phyloP scores from a whole-genome alignment of 1,140 invertebrate species.

The Sitophilus oryzae region DNA sequence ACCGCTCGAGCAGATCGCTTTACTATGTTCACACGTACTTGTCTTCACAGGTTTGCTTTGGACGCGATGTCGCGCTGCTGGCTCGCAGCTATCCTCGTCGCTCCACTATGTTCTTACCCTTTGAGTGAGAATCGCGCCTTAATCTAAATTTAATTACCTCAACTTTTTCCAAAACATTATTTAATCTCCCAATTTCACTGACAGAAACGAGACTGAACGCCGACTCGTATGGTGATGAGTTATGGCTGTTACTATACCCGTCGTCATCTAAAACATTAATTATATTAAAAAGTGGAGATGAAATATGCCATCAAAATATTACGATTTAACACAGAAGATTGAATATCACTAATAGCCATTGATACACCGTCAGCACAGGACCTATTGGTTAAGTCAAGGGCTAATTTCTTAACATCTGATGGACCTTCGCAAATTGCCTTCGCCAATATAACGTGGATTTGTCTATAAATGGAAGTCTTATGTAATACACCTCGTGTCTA shows the following conservation, averaged over 20 bases:
- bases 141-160: conserved; percentile 31
- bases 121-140: too few species aligned
- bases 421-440: conserved; percentile 48
- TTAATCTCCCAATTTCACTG: conserved; percentile 26
- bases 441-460: conserved; percentile 50
- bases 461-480: conserved; percentile 25
- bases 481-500: background rate
- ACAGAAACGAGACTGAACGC: conserved; percentile 20
- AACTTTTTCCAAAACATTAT: conserved; percentile 30
- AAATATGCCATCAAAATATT: background rate
- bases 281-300: background rate
- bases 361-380: conserved; percentile 47
- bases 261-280: conserved; percentile 1
- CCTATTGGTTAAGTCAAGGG: conserved; percentile 45
- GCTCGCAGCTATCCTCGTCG: too few species aligned
- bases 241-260: background rate
- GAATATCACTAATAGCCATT: conserved; percentile 46
- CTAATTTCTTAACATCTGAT: conserved; percentile 46
- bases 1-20: too few species aligned
- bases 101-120: too few species aligned
- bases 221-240: background rate
- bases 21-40: too few species aligned
- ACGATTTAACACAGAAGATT: conserved; percentile 33
- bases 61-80: too few species aligned
- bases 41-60: too few species aligned